A percentile compares a stretch with the other conserved stretches of the same genome.
Evolutionary conservation across 1,140 invertebrate species (phyloP).

Genomic region (Dendroctonus ponderosae): DNA sequence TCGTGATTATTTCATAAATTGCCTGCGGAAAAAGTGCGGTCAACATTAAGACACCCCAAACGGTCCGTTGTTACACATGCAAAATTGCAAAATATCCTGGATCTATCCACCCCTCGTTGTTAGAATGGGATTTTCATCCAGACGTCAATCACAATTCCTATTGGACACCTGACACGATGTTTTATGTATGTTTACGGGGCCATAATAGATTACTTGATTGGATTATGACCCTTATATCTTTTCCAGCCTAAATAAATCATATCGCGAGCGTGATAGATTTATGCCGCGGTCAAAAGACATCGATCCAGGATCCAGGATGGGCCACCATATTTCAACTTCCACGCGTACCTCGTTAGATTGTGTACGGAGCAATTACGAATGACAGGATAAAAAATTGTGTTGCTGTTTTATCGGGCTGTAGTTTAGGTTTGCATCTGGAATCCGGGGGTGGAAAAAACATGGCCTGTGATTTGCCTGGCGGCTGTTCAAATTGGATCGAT

Average conservation of each 20-base stretch:
- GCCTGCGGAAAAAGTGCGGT: no score
- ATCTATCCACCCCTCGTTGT: no score
- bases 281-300: slow-evolving; percentile 16
- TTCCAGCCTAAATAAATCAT: slow-evolving; percentile 18
- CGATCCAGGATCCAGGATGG: slow-evolving; percentile 8
- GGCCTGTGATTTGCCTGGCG: no score
- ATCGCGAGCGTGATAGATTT: slow-evolving; percentile 6
- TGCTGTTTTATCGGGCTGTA: no score
- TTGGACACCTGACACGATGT: slow-evolving; percentile 27
- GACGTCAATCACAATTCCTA: slow-evolving; percentile 21
- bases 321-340: slow-evolving; percentile 9
- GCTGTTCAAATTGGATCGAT: no score
- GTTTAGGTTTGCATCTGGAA: no score
- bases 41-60: no score
- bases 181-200: slow-evolving; percentile 20
- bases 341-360: slow-evolving; percentile 4
- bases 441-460: no score
- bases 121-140: slow-evolving; percentile 5
- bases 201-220: slow-evolving; percentile 26
- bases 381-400: no score
- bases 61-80: no score
- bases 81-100: no score
- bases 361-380: not conserved
- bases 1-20: no score
- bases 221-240: slow-evolving; percentile 29